phyloP scores from a whole-genome alignment of 2,113 vertebrate genomes.

The Chaetodon trifascialis region DNA sequence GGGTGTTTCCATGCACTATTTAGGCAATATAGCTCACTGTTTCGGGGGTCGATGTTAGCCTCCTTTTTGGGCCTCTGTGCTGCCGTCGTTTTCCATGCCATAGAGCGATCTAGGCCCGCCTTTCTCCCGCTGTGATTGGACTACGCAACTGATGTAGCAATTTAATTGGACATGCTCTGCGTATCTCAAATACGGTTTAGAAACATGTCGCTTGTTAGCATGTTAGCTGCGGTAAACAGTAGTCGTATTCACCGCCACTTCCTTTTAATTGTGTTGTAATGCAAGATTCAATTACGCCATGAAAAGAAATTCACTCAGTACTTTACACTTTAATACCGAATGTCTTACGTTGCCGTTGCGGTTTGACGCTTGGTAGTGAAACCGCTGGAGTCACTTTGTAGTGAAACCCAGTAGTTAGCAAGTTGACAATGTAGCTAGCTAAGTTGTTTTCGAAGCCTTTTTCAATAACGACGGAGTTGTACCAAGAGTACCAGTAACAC shows the following conservation, averaged over 20 bases:
- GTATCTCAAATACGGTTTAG: conserved; percentile 39
- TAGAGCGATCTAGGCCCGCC: conserved; percentile 45
- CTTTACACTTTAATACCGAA: too few species aligned
- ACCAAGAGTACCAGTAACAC: too few species aligned
- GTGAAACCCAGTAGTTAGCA: neutral
- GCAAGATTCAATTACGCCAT: fast-evolving
- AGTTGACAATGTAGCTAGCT: fast-evolving
- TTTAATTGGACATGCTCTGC: conserved; percentile 63
- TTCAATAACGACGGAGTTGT: neutral
- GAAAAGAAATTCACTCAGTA: fast-evolving
- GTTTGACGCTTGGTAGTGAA: neutral
- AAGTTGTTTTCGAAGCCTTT: neutral
- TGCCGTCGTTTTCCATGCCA: conserved; percentile 88
- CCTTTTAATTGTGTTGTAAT: fast-evolving
- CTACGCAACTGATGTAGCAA: neutral
- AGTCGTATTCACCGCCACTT: neutral
- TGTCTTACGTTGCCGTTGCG: neutral
- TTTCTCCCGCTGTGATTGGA: conserved; percentile 53
- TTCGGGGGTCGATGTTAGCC: conserved; percentile 74
- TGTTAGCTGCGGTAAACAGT: conserved; percentile 27
- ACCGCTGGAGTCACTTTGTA: too few species aligned
- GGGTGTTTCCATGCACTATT: conserved; percentile 26
- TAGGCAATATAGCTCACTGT: neutral
- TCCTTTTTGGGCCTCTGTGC: conserved; percentile 94
- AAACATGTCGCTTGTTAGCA: conserved; percentile 68